phyloP scores from a whole-genome alignment of 2,113 vertebrate species.

The Melanostigma gelatinosum region DNA sequence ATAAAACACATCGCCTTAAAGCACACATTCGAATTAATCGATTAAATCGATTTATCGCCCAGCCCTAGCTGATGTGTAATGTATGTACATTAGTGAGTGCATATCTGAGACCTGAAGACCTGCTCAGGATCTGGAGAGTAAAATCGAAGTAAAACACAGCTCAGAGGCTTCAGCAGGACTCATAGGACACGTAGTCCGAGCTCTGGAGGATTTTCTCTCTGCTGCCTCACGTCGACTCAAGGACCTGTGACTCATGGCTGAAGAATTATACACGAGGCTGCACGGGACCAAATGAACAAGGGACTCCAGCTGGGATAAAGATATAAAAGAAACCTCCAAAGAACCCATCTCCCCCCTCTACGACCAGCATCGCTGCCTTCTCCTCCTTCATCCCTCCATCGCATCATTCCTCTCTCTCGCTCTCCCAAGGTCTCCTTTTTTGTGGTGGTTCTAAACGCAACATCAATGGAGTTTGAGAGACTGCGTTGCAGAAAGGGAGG shows the following conservation, averaged over 20 bases:
- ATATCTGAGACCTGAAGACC: not conserved
- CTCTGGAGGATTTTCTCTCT: conserved; percentile 36
- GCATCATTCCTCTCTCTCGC: conserved; percentile 50
- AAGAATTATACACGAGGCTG: conserved; percentile 67
- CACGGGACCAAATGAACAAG: conserved; percentile 59
- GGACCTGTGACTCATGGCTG: conserved; percentile 71
- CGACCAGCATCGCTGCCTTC: not conserved
- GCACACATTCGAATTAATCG: no score
- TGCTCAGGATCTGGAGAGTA: conserved; percentile 1
- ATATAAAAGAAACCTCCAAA: conserved; percentile 49
- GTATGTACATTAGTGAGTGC: not conserved
- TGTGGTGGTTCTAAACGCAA: conserved; percentile 60
- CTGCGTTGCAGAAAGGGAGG: conserved; percentile 23
- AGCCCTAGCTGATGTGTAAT: not conserved
- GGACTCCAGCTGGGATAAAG: conserved; percentile 57
- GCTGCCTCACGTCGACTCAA: conserved; percentile 50
- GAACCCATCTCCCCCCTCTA: conserved; percentile 25
- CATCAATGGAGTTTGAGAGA: conserved; percentile 42
- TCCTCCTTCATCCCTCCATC: conserved; percentile 47
- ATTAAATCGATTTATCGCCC: no score
- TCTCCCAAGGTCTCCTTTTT: conserved; percentile 52
- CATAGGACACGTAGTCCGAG: conserved; percentile 33
- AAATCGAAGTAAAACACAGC: conserved; percentile 18
- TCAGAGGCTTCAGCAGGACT: conserved; percentile 32
- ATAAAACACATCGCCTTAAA: no score